Evolutionary conservation across 2,888 invertebrate genomes (phyloP).

Genomic region (Tubiluchus corallicola): DNA sequence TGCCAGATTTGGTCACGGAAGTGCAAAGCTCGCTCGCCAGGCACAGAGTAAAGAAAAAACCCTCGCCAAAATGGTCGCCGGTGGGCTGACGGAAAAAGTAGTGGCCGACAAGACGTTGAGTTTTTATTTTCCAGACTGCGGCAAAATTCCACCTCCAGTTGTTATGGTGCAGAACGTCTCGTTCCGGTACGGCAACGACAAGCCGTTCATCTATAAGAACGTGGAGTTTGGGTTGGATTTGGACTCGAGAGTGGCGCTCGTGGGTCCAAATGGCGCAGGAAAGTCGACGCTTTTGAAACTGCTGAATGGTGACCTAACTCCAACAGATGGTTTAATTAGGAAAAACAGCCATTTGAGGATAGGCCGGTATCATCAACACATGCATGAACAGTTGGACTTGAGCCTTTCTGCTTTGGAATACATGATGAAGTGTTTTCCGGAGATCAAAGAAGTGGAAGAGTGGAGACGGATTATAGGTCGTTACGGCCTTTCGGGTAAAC

Average conservation of each 20-base stretch:
- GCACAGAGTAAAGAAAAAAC: slow-evolving; percentile 99
- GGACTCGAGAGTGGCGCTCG: slow-evolving; percentile 80
- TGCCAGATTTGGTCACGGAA: slow-evolving; percentile 96
- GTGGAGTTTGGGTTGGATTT: slow-evolving; percentile 97
- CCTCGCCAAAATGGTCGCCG: slow-evolving; percentile 95
- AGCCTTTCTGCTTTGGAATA: slow-evolving; percentile 89
- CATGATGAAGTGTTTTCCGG: slow-evolving; percentile 93
- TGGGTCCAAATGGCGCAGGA: slow-evolving; percentile 94
- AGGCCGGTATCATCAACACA: slow-evolving; percentile 90
- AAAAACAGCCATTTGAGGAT: slow-evolving; percentile 94
- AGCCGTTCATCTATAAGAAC: slow-evolving; percentile 83
- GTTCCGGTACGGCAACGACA: slow-evolving; percentile 67
- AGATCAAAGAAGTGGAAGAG: slow-evolving; percentile 90
- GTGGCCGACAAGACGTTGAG: slow-evolving; percentile 61
- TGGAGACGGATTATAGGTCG: slow-evolving; percentile 98
- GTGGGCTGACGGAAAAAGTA: slow-evolving; percentile 89
- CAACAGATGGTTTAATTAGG: slow-evolving; percentile 87
- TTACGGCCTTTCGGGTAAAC: slow-evolving; percentile 88
- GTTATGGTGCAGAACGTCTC: slow-evolving; percentile 99
- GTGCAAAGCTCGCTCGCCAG: slow-evolving; percentile 91
- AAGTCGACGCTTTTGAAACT: slow-evolving; percentile 93
- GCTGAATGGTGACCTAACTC: slow-evolving; percentile 82
- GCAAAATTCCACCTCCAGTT: slow-evolving; percentile 91
- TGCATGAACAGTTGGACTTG: slow-evolving; percentile 85
- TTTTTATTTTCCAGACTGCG: slow-evolving; percentile 90